These are phyloP conservation scores for Caenorhabditis wallacei DNA, from an alignment of 2,888 invertebrate genomes.

Conservation along the genomic window DNA sequence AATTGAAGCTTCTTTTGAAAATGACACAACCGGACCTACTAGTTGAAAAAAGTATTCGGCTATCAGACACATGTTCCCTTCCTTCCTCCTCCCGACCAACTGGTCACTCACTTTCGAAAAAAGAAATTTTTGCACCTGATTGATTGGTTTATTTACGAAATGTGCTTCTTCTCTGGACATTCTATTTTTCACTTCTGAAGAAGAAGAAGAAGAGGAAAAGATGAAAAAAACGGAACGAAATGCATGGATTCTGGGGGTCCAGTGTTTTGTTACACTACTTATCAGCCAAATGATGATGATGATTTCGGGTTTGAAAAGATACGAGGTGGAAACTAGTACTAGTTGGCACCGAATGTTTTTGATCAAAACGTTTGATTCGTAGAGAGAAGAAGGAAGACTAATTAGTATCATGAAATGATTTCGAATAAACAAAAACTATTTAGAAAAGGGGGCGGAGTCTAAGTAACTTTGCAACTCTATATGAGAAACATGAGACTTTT, in stretches of 20 bases:
- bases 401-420: background rate
- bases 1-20: background rate
- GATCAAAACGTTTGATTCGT: slow-evolving; percentile 1
- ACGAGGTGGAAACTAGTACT: slow-evolving; percentile 49
- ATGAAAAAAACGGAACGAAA: slow-evolving; percentile 24
- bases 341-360: slow-evolving; percentile 50
- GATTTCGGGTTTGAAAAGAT: slow-evolving; percentile 16
- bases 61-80: slow-evolving; percentile 10
- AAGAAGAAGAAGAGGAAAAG: too few relatives aligned
- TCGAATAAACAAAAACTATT: too few relatives aligned
- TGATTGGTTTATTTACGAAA: slow-evolving; percentile 64
- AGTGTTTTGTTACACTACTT: slow-evolving; percentile 60
- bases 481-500: slow-evolving; percentile 12
- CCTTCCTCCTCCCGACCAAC: slow-evolving; percentile 27
- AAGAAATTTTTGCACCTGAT: slow-evolving; percentile 58
- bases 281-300: background rate
- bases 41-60: slow-evolving; percentile 5
- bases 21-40: slow-evolving; percentile 13
- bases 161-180: slow-evolving; percentile 39
- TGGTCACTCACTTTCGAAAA: slow-evolving; percentile 53
- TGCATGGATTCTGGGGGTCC: slow-evolving; percentile 43
- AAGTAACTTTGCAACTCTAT: background rate
- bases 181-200: slow-evolving; percentile 1
- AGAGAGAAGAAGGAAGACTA: slow-evolving; percentile 1
- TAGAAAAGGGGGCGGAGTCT: background rate